phyloP scores from a whole-genome alignment of 2,113 vertebrate species.

The Malurus melanocephalus region DNA sequence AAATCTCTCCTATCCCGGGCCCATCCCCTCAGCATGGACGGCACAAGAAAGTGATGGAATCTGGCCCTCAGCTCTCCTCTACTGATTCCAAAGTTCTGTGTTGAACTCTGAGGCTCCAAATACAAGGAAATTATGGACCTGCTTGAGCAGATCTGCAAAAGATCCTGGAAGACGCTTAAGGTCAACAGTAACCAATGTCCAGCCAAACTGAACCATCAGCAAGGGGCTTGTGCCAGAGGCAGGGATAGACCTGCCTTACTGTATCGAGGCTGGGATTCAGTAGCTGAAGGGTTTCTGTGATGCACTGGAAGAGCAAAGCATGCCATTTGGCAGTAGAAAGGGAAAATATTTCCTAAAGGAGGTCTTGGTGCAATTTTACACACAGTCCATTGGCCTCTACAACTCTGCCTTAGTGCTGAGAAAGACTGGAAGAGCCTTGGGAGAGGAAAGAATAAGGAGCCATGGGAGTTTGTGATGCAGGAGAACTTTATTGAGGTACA shows the following conservation, averaged over 20 bases:
- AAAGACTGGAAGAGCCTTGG: no score
- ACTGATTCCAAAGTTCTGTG: neutral
- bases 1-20: no score
- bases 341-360: neutral
- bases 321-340: fast-evolving
- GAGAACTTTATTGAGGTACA: neutral
- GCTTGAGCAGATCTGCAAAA: fast-evolving
- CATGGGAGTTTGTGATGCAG: neutral
- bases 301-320: neutral
- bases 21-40: neutral
- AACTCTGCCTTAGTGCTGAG: no score
- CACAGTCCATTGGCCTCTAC: neutral
- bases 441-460: neutral
- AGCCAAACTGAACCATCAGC: neutral
- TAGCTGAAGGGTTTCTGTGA: neutral
- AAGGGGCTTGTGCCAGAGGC: neutral
- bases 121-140: fast-evolving
- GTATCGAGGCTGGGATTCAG: neutral
- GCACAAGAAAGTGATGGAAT: no score
- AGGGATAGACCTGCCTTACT: neutral
- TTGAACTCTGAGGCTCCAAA: neutral
- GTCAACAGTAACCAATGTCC: no score
- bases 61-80: no score
- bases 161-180: neutral
- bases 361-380: fast-evolving